phyloP scores from a whole-genome alignment of 2,113 vertebrate species.

The Chaetops frenatus region DNA sequence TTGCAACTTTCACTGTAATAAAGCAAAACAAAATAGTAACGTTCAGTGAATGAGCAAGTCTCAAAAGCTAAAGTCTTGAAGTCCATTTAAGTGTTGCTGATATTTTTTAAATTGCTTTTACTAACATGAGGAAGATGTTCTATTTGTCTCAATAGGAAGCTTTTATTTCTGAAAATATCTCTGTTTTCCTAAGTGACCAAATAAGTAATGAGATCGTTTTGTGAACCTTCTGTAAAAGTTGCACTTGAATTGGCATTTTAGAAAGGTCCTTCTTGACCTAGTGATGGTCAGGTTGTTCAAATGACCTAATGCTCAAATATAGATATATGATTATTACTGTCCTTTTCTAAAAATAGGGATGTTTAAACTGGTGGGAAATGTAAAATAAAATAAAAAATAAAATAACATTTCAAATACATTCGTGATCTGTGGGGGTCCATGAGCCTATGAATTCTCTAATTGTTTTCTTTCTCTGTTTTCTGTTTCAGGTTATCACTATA shows the following conservation, averaged over 20 bases:
- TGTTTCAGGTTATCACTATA: constrained; percentile 91
- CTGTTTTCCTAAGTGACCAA: background rate
- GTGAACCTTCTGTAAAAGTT: background rate
- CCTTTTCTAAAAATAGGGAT: background rate
- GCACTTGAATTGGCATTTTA: background rate
- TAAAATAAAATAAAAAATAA: background rate
- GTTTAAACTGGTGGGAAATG: background rate
- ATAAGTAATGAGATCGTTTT: background rate
- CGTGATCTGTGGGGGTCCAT: fast-evolving
- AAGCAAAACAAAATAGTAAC: background rate
- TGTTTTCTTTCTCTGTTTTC: background rate
- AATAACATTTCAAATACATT: background rate
- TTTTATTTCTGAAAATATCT: background rate
- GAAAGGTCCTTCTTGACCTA: background rate
- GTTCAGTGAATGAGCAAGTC: background rate
- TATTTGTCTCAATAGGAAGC: background rate
- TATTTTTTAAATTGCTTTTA: background rate
- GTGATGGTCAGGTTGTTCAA: background rate
- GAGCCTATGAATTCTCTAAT: background rate
- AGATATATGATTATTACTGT: background rate
- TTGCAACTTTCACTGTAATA: background rate
- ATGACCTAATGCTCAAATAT: background rate
- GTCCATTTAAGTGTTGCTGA: background rate
- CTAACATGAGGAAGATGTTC: background rate
- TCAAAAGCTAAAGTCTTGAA: background rate